These are phyloP conservation scores for Panzeria rudis DNA, from an alignment of 2,888 invertebrate genomes.

Conservation along the genomic window DNA sequence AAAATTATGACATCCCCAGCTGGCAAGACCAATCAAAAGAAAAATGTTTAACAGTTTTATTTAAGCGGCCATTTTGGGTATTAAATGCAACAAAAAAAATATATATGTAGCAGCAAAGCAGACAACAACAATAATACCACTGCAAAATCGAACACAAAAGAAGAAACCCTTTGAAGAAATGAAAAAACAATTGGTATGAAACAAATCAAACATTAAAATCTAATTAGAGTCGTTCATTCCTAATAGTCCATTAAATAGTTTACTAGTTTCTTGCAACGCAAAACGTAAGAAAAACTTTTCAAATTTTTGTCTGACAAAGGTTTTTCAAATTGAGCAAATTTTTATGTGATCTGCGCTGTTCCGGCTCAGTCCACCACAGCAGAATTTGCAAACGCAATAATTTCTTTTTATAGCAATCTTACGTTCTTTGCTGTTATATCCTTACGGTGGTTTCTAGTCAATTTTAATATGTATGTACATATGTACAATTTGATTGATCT, in stretches of 20 bases:
- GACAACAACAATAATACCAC: slow-evolving; percentile 40
- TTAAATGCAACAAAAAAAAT: slow-evolving; percentile 67
- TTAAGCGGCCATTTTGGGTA: slow-evolving; percentile 82
- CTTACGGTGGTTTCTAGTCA: background rate
- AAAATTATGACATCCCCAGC: slow-evolving; percentile 47
- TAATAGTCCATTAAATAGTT: background rate
- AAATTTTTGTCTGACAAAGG: background rate
- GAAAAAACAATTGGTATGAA: slow-evolving; percentile 9
- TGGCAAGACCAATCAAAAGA: slow-evolving; percentile 13
- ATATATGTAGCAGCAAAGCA: slow-evolving; percentile 48
- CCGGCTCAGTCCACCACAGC: background rate
- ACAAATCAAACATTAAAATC: background rate
- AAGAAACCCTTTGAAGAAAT: slow-evolving; percentile 50
- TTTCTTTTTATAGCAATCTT: slow-evolving; percentile 27
- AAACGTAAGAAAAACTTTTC: background rate
- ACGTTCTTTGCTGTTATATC: slow-evolving; percentile 38
- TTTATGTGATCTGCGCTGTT: slow-evolving; percentile 14
- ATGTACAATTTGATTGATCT: background rate
- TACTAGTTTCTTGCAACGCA: background rate
- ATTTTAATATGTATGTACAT: background rate
- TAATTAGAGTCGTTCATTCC: background rate
- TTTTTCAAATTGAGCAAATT: slow-evolving; percentile 2
- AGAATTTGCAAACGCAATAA: slow-evolving; percentile 44
- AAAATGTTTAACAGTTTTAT: slow-evolving; percentile 64
- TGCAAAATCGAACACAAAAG: slow-evolving; percentile 45